A percentile compares a stretch with the other conserved stretches of the same genome.
These are phyloP conservation scores for Myopa testacea DNA, from an alignment of 2,888 invertebrate genomes.

Conservation along the genomic window DNA sequence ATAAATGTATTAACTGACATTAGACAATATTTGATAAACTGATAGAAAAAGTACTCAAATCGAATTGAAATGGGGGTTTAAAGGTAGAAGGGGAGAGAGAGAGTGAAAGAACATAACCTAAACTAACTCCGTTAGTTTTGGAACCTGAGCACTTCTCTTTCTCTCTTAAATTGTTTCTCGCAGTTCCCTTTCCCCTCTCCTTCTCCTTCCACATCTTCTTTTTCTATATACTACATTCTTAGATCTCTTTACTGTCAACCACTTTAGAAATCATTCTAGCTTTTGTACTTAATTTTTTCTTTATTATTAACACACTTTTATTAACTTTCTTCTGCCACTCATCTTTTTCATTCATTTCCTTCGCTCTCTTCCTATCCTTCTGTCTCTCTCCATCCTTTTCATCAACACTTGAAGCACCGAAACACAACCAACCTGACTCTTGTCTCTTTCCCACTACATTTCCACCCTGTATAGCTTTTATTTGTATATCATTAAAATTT, in stretches of 20 bases:
- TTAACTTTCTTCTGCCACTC: background rate
- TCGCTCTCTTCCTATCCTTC: too few species aligned
- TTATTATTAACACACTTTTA: constrained; percentile 24
- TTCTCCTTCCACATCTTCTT: background rate
- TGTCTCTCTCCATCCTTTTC: too few species aligned
- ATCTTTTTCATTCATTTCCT: constrained; percentile 13
- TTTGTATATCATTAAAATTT: constrained; percentile 68
- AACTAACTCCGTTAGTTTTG: too few species aligned
- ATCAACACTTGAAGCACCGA: too few species aligned
- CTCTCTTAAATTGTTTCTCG: background rate
- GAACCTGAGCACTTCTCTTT: background rate
- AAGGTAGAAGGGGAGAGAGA: too few species aligned
- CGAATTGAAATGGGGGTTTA: too few species aligned
- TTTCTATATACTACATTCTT: background rate
- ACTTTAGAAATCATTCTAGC: constrained; percentile 12
- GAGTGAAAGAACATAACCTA: too few species aligned
- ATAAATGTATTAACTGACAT: constrained; percentile 16
- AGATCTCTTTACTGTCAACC: background rate
- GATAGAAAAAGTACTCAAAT: too few species aligned
- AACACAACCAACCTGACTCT: background rate
- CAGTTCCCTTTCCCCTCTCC: background rate
- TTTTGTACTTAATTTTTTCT: background rate
- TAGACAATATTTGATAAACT: background rate
- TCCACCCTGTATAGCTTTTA: constrained; percentile 45
- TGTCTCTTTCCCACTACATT: constrained; percentile 20